Evolutionary conservation across 2,888 invertebrate species (phyloP), one percentile per base, ranked within the genome.

Genomic region (Trachelus iudaicus): DNA sequence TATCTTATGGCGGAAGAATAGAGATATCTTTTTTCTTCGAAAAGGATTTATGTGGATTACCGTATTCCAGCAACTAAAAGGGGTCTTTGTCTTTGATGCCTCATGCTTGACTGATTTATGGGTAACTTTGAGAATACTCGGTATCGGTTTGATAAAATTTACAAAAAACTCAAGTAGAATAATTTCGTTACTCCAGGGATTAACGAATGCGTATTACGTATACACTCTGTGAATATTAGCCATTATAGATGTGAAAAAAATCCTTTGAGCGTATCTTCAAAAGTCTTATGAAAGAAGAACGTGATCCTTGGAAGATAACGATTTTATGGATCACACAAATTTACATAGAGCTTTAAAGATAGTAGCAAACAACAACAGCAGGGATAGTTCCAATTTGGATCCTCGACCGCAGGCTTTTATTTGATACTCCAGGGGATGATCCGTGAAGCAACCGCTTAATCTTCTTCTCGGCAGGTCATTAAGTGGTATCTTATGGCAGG

Each of bases 401-500:
- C 84, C 83, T 73, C 86, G 83, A 37, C 93, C 93, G 85, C 93
- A 93, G 11, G 89, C 89, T 76, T 90, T 89, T 68, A 93, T 93
- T 86, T 93, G 92, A 56, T 89, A 81, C 87, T 93, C 93, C 92
- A 94, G 92, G 69, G 94, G 94, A 92, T 97, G 95, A 84, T 95
- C 94, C 76, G 96, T 96, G 87, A 93, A 97, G 89, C 97, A 97
- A 78, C 95, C 96, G 79, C 95, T 94, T 35, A 96, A 93, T 79
- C 95, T 93, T 82, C 96, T 92, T 56, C 96, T 92, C 4, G 93
- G 93, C 82, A 96, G 92, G 78, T 93, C 93, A 83, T 96, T 96
- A 83, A 97, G 92, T 79, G 94, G 93, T 77, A 96, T 92, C 90
- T 97, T 97, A 86, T 97, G 95, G 88, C 97, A 97, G 0, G 96